phyloP scores from a whole-genome alignment of 2,113 vertebrate genomes.

The Triplophysa siluroides region DNA sequence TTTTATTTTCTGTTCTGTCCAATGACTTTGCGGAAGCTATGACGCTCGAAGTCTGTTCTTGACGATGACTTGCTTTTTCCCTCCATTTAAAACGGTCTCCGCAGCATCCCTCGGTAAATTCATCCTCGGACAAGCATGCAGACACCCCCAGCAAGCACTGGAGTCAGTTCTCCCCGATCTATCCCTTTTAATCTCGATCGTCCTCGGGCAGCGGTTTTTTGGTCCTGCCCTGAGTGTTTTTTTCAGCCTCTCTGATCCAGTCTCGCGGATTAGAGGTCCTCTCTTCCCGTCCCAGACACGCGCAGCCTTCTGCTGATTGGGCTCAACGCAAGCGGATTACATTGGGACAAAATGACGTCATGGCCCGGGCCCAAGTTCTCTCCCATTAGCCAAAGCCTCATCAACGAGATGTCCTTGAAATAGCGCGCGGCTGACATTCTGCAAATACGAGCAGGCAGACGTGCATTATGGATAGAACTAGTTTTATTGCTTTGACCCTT shows the following conservation, averaged over 20 bases:
- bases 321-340: constrained; percentile 95
- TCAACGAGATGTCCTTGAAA: constrained; percentile 98
- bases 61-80: constrained; percentile 36
- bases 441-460: constrained; percentile 61
- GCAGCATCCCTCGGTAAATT: constrained; percentile 60
- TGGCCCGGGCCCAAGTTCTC: constrained; percentile 85
- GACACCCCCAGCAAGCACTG: constrained; percentile 66
- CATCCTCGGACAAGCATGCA: constrained; percentile 60
- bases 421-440: constrained; percentile 82
- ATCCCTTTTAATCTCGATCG: constrained; percentile 85
- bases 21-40: constrained; percentile 38
- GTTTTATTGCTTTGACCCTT: constrained; percentile 7
- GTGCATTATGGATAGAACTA: constrained; percentile 48
- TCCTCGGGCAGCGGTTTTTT: constrained; percentile 76
- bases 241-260: constrained; percentile 83
- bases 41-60: constrained; percentile 29
- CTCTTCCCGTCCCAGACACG: constrained; percentile 87
- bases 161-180: constrained; percentile 78
- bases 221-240: constrained; percentile 78
- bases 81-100: constrained; percentile 54
- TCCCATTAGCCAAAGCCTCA: constrained; percentile 95
- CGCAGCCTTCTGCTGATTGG: constrained; percentile 93
- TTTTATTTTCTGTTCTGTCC: constrained; percentile 32
- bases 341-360: constrained; percentile 98
- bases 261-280: constrained; percentile 89